These are phyloP conservation scores for Lepidocyrtoides sp. DNA, from an alignment of 2,888 invertebrate genomes.

Conservation along the genomic window DNA sequence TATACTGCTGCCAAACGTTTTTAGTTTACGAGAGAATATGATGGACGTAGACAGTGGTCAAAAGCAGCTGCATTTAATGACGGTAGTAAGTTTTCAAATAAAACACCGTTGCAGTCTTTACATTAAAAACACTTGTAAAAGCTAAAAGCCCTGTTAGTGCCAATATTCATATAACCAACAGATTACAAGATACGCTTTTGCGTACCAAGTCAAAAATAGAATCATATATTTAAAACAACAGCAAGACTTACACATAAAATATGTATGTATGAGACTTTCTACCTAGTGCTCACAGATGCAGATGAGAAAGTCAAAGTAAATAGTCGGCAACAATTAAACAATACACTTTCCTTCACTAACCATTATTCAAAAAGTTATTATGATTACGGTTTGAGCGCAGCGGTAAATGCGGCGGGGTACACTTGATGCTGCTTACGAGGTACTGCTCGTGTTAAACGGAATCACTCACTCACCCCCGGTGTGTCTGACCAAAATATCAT, in stretches of 20 bases:
- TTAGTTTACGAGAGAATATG: too few relatives aligned
- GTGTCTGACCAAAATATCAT: constrained; percentile 42
- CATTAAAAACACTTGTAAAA: too few relatives aligned
- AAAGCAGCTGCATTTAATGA: constrained; percentile 22
- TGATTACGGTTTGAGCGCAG: constrained; percentile 50
- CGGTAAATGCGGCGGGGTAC: constrained; percentile 35
- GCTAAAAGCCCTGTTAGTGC: too few relatives aligned
- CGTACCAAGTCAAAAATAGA: constrained; percentile 36
- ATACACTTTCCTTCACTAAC: constrained; percentile 41
- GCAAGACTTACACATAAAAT: not conserved
- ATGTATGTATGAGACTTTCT: too few relatives aligned
- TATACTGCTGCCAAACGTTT: too few relatives aligned
- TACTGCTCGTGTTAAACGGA: constrained; percentile 36
- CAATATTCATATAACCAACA: too few relatives aligned
- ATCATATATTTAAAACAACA: not conserved
- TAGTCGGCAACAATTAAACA: constrained; percentile 52
- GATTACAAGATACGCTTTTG: too few relatives aligned
- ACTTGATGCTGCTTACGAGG: not conserved
- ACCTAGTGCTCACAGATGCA: too few relatives aligned
- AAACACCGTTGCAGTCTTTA: constrained; percentile 14
- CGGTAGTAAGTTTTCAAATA: not conserved
- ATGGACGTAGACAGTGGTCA: not conserved
- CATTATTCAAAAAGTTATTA: not conserved
- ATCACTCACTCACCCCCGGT: constrained; percentile 12
- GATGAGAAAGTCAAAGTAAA: constrained; percentile 43